Conservation (phyloP, 2,888 invertebrate genomes). For the Acrobasis suavella region DNA sequence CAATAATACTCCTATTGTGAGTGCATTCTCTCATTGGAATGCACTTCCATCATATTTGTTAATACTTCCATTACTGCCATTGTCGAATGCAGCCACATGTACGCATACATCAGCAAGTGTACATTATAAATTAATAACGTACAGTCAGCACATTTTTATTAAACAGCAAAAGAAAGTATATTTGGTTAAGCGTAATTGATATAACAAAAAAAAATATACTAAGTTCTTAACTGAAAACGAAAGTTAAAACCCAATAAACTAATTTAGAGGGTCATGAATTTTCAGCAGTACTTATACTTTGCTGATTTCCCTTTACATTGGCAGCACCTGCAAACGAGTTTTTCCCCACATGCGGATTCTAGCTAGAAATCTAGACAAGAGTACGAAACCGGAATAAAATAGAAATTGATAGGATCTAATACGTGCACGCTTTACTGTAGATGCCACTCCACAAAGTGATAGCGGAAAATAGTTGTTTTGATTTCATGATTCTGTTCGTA, state of each 20-base stretch:
- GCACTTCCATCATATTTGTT: slow-evolving; percentile 64
- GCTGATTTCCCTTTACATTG: not conserved
- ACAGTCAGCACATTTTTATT: not conserved
- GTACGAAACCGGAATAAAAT: slow-evolving; percentile 43
- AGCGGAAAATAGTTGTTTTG: not conserved
- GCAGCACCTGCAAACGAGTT: slow-evolving; percentile 44
- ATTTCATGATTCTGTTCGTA: not conserved
- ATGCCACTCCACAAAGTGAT: not conserved
- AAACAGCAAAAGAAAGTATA: too few species aligned
- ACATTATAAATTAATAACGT: not conserved
- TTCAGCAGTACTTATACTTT: not conserved
- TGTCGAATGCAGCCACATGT: slow-evolving; percentile 4
- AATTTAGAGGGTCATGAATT: too few species aligned
- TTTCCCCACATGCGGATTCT: slow-evolving; percentile 37
- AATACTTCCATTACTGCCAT: slow-evolving; percentile 15
- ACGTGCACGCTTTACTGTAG: not conserved
- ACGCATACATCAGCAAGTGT: not conserved
- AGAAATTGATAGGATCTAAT: slow-evolving; percentile 33
- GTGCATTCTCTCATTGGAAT: slow-evolving; percentile 71
- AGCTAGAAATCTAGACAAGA: slow-evolving; percentile 50
- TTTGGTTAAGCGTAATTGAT: too few species aligned
- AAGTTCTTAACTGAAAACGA: too few species aligned
- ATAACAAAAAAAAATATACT: too few species aligned
- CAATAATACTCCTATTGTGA: slow-evolving; percentile 58
- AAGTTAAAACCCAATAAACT: too few species aligned